phyloP scores from a whole-genome alignment of 92 coral and sea anemone species.

The Bergia sp. region DNA sequence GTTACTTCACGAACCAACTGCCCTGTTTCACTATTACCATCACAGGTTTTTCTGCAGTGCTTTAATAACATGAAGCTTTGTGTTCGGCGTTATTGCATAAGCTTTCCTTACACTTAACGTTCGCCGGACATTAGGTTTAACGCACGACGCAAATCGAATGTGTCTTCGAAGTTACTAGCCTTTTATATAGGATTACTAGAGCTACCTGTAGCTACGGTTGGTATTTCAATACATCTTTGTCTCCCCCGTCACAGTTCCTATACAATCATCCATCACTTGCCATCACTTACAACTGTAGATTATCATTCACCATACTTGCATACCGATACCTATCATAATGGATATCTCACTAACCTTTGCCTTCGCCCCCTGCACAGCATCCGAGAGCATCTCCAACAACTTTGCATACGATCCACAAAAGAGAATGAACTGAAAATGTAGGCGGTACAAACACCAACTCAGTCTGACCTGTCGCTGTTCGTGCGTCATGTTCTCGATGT shows the following conservation, averaged over 20 bases:
- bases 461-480: slow-evolving; percentile 84
- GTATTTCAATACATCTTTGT: too few relatives aligned
- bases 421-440: slow-evolving; percentile 92
- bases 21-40: too few relatives aligned
- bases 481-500: slow-evolving; percentile 71
- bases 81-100: too few relatives aligned
- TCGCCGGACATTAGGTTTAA: too few relatives aligned
- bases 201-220: too few relatives aligned
- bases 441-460: slow-evolving; percentile 87
- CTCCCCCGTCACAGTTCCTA: too few relatives aligned
- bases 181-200: too few relatives aligned
- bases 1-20: neutral
- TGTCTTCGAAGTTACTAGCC: too few relatives aligned
- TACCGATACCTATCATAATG: neutral
- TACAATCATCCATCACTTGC: neutral
- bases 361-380: slow-evolving; percentile 76
- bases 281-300: neutral
- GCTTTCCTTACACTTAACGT: too few relatives aligned
- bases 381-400: slow-evolving; percentile 80
- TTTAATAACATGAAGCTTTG: too few relatives aligned
- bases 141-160: too few relatives aligned
- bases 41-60: too few relatives aligned
- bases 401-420: slow-evolving; percentile 84
- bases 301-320: neutral
- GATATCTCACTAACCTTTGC: slow-evolving; percentile 42